Base-by-base conservation (phyloP, 2,797 vertebrate genomes). In the Zalophus californianus region DNA sequence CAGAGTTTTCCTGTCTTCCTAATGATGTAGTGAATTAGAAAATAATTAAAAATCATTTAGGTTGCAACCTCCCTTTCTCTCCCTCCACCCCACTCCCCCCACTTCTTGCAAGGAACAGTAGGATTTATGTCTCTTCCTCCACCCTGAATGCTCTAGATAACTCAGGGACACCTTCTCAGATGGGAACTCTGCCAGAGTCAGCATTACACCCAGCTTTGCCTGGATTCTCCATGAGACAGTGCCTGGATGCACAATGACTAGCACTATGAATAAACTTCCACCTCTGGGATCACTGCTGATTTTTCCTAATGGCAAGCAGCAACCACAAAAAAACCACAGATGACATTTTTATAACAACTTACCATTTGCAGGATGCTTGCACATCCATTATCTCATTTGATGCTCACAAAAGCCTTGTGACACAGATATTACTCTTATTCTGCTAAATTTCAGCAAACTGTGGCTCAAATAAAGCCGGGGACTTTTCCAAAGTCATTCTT, bases 1-100 rank as follows among this genome's bases (percentile, higher is more conserved):
- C 98, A 98, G 97, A 90, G 85, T 85, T 97, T 97, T 89, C 96
- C 98, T 98, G 97, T 98, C 98, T 98, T 94, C 92, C 94, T 98
- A 98, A 98, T 98, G 98, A 98, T 98, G 98, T 97, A 98, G 96
- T 98, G 98, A 98, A 98, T 98, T 96, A 98, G 97, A 98, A 98
- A 98, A 98, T 98, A 98, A 98, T 98, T 99, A 98, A 98, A 99
- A 98, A 98, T 98, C 94, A 11, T 96, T 99, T 98, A 98, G 96
- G 97, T 98, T 96, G 93, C 93, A 98, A 91, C 92, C 97, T 98
- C 92, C 91, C 90, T 94, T 82, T 96, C 60, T 97, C 68, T 86
- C 77, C 88, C 60, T 54, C 94, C 5, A 3, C 27, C 88, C 56
- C 18, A 50, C 29, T 77, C 41, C 92, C 70, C 56, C n/a, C 29